phyloP scores from a whole-genome alignment of 37 sponge, comb jelly and placozoan genomes.

The Petrosia ficiformis region DNA sequence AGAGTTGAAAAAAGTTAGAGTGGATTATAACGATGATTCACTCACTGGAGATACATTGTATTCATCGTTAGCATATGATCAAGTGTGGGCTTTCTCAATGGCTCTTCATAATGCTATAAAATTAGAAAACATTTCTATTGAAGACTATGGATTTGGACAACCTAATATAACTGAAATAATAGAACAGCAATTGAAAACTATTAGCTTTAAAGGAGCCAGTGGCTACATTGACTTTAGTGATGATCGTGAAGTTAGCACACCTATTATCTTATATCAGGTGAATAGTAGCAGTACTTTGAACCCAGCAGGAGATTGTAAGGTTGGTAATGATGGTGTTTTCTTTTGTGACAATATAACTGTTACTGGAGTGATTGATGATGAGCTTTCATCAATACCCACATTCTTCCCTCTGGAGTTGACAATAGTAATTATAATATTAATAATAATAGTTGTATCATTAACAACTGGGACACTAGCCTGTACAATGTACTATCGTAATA shows the following conservation, averaged over 20 bases:
- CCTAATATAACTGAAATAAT: background rate
- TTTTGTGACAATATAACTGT: background rate
- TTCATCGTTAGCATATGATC: slow-evolving; percentile 3
- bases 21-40: background rate
- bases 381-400: too few species aligned
- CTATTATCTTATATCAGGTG: background rate
- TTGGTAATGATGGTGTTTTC: background rate
- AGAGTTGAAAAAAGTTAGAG: background rate
- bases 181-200: background rate
- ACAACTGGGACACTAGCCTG: too few species aligned
- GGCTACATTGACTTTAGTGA: background rate
- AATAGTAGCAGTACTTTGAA: too few species aligned
- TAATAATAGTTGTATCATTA: too few species aligned
- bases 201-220: slow-evolving; percentile 9
- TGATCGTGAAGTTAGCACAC: background rate
- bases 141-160: background rate
- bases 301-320: background rate
- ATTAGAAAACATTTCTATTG: background rate
- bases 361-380: too few species aligned
- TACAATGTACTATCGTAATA: too few species aligned
- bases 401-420: background rate
- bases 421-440: background rate
- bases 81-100: slow-evolving; percentile 9
- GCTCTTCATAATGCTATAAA: slow-evolving; percentile 6
- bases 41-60: background rate